Percentiles rank a stretch among this genome's conserved stretches.
phyloP scores from a whole-genome alignment of 2,888 invertebrate genomes.

The Drosophila diplacantha region DNA sequence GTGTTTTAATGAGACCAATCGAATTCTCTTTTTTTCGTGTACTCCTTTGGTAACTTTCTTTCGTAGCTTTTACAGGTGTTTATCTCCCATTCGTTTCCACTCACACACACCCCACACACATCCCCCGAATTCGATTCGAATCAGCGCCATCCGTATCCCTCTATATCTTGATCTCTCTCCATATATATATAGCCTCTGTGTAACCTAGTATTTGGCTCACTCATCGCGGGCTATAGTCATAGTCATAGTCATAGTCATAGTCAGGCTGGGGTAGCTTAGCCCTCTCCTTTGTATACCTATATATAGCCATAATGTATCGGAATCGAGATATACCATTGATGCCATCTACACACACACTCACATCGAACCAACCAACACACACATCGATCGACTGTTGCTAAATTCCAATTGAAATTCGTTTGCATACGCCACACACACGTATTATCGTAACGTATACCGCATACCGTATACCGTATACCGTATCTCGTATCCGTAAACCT shows the following conservation, averaged over 20 bases:
- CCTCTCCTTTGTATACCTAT: slow-evolving; percentile 8
- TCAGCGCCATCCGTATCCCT: slow-evolving; percentile 11
- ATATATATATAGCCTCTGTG: slow-evolving; percentile 2
- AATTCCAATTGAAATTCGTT: slow-evolving; percentile 53
- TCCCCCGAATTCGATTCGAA: slow-evolving; percentile 41
- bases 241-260: slow-evolving; percentile 22
- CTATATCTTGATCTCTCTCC: slow-evolving; percentile 15
- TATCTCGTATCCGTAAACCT: slow-evolving; percentile 41
- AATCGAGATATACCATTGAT: slow-evolving; percentile 51
- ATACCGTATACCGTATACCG: slow-evolving; percentile 49
- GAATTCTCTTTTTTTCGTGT: slow-evolving; percentile 42
- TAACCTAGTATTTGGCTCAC: slow-evolving; percentile 15
- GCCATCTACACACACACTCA: slow-evolving; percentile 32
- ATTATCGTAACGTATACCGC: slow-evolving; percentile 38
- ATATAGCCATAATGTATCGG: slow-evolving; percentile 25
- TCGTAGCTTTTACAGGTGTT: slow-evolving; percentile 75
- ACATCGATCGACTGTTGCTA: slow-evolving; percentile 42
- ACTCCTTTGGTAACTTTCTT: slow-evolving; percentile 43
- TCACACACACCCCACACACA: slow-evolving; percentile 9
- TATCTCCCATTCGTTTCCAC: slow-evolving; percentile 40
- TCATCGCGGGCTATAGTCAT: slow-evolving; percentile 22
- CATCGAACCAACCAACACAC: slow-evolving; percentile 24
- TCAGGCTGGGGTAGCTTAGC: slow-evolving; percentile 19
- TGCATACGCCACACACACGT: slow-evolving; percentile 48
- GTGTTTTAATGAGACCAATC: slow-evolving; percentile 39